Conservation (phyloP, 2,888 invertebrate genomes). For the Melieria omissa region DNA sequence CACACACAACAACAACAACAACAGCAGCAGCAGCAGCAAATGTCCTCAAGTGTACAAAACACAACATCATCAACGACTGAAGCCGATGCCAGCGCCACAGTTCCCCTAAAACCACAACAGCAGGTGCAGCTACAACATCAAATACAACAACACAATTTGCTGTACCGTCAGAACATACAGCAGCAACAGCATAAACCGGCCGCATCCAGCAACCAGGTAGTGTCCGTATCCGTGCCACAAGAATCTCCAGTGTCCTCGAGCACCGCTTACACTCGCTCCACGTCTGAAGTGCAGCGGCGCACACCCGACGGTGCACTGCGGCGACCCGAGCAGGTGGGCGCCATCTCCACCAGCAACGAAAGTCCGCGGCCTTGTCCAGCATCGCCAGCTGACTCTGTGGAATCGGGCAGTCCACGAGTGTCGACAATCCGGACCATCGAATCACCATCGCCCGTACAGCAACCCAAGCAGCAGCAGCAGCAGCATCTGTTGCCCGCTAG, state of each 20-base stretch:
- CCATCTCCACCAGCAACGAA: constrained; percentile 85
- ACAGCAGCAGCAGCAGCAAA: constrained; percentile 24
- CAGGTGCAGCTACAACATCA: constrained; percentile 42
- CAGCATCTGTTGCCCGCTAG: constrained; percentile 37
- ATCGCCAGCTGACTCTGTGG: constrained; percentile 69
- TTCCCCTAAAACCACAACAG: constrained; percentile 25
- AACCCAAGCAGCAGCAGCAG: constrained; percentile 42
- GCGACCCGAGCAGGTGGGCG: constrained; percentile 84
- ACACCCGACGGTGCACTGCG: constrained; percentile 65
- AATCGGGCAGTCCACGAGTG: constrained; percentile 47
- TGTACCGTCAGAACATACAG: constrained; percentile 50
- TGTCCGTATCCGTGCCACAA: constrained; percentile 67
- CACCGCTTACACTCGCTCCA: constrained; percentile 49
- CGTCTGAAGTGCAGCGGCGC: constrained; percentile 48
- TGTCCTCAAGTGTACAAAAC: background rate
- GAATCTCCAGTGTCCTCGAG: constrained; percentile 62
- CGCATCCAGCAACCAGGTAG: constrained; percentile 51
- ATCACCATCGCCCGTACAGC: constrained; percentile 42
- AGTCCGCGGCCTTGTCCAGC: constrained; percentile 75
- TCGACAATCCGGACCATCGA: constrained; percentile 46
- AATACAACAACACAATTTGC: constrained; percentile 55
- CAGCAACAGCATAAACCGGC: constrained; percentile 46
- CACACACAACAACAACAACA: constrained; percentile 22
- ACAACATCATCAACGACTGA: constrained; percentile 12
- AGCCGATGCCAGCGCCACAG: constrained; percentile 40